A percentile compares a stretch with the other conserved stretches of the same genome.
phyloP scores from a whole-genome alignment of 1,140 invertebrate species.

The Drosophila nigromelanica region DNA sequence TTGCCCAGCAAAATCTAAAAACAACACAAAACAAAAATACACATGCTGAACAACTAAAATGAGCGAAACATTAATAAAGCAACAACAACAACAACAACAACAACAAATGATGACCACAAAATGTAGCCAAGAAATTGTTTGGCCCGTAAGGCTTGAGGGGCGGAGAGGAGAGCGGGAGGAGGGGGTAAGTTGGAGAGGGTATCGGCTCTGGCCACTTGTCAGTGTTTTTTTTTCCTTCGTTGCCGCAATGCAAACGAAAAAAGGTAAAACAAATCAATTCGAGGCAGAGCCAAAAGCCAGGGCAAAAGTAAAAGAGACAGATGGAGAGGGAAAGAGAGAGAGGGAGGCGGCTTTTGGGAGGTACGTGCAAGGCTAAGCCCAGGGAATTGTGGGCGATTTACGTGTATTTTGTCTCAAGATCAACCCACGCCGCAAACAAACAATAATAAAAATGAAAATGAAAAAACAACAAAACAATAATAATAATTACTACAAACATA shows the following conservation, averaged over 20 bases:
- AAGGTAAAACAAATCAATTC: constrained; percentile 70
- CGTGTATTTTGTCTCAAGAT: constrained; percentile 53
- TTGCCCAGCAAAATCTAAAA: constrained; percentile 45
- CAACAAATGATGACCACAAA: constrained; percentile 45
- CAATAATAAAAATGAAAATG: neutral
- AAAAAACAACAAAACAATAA: constrained; percentile 13
- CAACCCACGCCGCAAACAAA: constrained; percentile 40
- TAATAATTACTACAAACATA: constrained; percentile 24
- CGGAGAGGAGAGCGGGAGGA: neutral
- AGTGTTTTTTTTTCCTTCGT: constrained; percentile 3
- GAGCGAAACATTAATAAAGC: constrained; percentile 53
- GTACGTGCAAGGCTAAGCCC: constrained; percentile 1
- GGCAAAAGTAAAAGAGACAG: neutral
- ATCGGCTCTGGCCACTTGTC: constrained; percentile 35
- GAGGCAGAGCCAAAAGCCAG: constrained; percentile 27
- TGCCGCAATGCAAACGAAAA: constrained; percentile 29
- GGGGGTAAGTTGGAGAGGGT: neutral
- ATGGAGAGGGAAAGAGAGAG: neutral
- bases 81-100: constrained; percentile 36
- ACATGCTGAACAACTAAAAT: constrained; percentile 43
- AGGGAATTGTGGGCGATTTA: constrained; percentile 58
- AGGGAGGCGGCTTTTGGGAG: neutral
- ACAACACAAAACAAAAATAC: constrained; percentile 46
- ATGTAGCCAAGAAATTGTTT: constrained; percentile 51
- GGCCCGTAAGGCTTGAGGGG: constrained; percentile 14